Conservation (phyloP, 2,797 vertebrate species). For the Anisognathus igniventris region DNA sequence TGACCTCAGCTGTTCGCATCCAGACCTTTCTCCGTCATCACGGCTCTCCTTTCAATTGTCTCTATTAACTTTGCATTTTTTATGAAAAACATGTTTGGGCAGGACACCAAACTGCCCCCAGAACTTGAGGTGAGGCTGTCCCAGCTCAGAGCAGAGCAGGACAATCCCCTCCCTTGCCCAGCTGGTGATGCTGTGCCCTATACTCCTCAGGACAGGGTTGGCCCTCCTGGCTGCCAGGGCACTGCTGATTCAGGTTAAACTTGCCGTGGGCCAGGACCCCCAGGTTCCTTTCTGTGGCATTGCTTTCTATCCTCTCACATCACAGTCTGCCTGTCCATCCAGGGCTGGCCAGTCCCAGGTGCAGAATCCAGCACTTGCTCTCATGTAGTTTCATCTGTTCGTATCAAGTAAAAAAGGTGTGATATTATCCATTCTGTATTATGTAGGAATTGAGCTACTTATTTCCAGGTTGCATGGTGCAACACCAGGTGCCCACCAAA, state of each 20-base stretch:
- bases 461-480: neutral
- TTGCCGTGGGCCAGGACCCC: accelerated
- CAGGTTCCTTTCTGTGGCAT: neutral
- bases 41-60: accelerated
- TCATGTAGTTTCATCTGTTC: neutral
- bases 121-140: accelerated
- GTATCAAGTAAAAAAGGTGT: neutral
- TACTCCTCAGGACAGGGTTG: accelerated
- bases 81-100: no score
- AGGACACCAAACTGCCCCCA: neutral
- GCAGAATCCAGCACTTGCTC: neutral
- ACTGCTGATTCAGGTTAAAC: accelerated
- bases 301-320: neutral
- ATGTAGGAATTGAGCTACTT: neutral
- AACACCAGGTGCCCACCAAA: neutral
- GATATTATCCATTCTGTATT: neutral
- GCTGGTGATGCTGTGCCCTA: neutral
- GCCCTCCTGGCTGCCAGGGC: neutral
- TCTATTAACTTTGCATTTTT: neutral
- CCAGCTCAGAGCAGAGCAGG: accelerated
- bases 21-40: neutral
- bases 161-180: accelerated
- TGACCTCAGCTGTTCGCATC: neutral
- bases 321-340: accelerated
- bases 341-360: neutral